Base-by-base conservation (phyloP, 2,888 invertebrate species). In the Melieria picta region DNA sequence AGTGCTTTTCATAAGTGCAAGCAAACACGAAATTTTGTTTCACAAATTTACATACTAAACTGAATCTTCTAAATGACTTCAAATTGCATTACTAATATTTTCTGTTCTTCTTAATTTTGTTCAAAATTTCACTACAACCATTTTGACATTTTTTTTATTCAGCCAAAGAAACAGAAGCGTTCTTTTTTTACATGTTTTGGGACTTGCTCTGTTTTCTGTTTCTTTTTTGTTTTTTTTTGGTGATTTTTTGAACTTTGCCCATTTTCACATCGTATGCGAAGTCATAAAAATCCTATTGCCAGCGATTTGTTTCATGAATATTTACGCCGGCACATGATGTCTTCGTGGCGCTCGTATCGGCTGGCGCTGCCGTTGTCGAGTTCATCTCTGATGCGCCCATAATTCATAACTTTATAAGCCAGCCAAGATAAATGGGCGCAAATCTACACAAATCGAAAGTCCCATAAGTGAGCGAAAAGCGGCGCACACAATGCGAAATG, bases 361-460 rank as follows among this genome's bases (percentile, higher is more conserved):
- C 42, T 58, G 13, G 4, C 58, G 9, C 47, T 43, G 13, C 42
- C 43, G 58, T 10, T 47, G 48, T 58, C 60, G 58, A 67, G 66
- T 67, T 67, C 66, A 67, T 67, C 60, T 67, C 58, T 67, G 66
- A 67, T 67, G 69, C 72, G 62, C 71, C 68, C 84, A 84, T 83
- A 83, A 81, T 81, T 83, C 83, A 84, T 83, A 83, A 83, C 83
- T 83, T 77, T 81, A 76, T 83, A 83, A 83, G 83, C 83, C 47
- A 50, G 57, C 57, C 77, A 83, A 84, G 84, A 84, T 83, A 83
- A 83, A 83, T 83, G 84, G 80, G 79, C 80, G 77, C 78, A 76
- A 82, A 83, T 81, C 82, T 82, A 82, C 82, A 81, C 82, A 82
- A 83, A 83, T 83, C 83, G 83, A 83, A 83, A 83, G 80, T 83